Percentiles rank a stretch among this genome's conserved stretches.
Conservation (phyloP, 1,140 invertebrate genomes). For the Triops longicaudatus region DNA sequence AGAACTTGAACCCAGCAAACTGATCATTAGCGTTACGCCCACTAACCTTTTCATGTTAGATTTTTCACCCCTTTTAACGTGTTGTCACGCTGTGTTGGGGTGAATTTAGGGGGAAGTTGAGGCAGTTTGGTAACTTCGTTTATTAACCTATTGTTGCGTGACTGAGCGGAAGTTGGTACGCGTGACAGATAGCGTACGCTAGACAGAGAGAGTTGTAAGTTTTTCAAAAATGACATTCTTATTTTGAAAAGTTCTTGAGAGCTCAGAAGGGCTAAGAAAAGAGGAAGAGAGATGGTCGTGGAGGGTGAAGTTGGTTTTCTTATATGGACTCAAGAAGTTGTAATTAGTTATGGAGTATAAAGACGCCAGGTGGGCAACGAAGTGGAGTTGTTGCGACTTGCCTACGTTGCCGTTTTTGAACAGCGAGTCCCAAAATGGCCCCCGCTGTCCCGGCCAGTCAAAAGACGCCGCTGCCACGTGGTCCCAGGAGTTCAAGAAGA, state of each 20-base stretch:
- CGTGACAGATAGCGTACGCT: neutral
- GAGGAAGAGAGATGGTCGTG: neutral
- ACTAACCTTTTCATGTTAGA: neutral
- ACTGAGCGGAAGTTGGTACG: constrained; percentile 3
- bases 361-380: neutral
- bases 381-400: too few relatives aligned
- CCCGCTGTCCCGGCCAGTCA: too few relatives aligned
- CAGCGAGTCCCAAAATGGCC: neutral
- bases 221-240: neutral
- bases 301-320: neutral
- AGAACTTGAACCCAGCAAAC: neutral
- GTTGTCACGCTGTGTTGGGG: neutral
- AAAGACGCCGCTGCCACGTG: too few relatives aligned
- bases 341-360: neutral
- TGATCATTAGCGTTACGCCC: constrained; percentile 3
- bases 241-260: neutral
- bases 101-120: neutral
- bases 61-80: neutral
- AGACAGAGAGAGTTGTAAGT: neutral
- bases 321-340: neutral
- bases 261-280: neutral
- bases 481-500: too few relatives aligned
- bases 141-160: constrained; percentile 8
- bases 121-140: neutral
- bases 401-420: neutral